Percentiles rank a stretch among this genome's conserved stretches.
phyloP scores from a whole-genome alignment of 2,888 invertebrate species.

The Cheiracanthium punctorium region DNA sequence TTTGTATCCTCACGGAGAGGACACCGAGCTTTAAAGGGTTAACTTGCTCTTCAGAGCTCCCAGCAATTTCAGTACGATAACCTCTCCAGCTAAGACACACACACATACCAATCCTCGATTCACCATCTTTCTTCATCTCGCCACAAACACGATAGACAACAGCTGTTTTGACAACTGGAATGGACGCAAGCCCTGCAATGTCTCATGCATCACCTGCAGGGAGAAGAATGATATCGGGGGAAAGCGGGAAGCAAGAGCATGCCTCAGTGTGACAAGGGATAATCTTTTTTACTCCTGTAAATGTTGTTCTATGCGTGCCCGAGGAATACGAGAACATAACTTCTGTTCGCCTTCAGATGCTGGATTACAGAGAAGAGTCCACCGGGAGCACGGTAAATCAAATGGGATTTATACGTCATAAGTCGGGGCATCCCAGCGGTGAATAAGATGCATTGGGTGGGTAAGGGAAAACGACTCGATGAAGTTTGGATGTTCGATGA shows the following conservation, averaged over 20 bases:
- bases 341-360: conserved; percentile 36
- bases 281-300: conserved; percentile 16
- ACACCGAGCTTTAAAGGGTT: too few species aligned
- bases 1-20: too few species aligned
- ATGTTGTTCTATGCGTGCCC: not conserved
- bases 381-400: not conserved
- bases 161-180: conserved; percentile 65
- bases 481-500: too few species aligned
- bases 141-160: conserved; percentile 32
- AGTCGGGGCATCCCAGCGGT: not conserved
- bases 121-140: not conserved
- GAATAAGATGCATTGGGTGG: not conserved
- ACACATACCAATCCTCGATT: not conserved
- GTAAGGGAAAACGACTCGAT: not conserved
- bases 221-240: not conserved
- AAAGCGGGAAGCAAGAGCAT: not conserved
- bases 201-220: conserved; percentile 39
- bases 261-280: conserved; percentile 23
- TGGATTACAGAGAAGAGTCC: not conserved
- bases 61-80: not conserved
- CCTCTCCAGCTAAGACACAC: not conserved
- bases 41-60: not conserved
- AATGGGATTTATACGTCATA: not conserved
- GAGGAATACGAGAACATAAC: conserved; percentile 47
- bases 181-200: not conserved